Evolutionary conservation across 2,797 vertebrate species (phyloP).

Genomic region (Dendrocincla tyrannina): DNA sequence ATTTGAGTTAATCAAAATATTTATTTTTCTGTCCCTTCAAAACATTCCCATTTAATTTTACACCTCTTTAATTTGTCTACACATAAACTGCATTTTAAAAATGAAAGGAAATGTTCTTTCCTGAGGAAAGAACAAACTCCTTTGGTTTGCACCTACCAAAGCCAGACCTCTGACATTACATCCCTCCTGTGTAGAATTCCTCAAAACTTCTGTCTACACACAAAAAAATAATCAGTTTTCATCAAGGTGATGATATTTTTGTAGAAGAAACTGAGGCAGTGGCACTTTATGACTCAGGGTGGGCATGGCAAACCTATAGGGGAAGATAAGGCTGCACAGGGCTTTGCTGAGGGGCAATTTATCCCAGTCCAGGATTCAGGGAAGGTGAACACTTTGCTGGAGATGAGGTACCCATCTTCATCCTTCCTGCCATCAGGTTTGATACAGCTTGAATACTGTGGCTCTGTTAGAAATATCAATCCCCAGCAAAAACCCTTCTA

Average conservation of each 20-base stretch:
- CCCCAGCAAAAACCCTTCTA: not conserved
- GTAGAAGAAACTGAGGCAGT: not conserved
- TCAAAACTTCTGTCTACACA: not conserved
- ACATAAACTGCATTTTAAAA: slow-evolving; percentile 46
- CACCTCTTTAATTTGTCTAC: slow-evolving; percentile 26
- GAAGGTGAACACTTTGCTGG: not conserved
- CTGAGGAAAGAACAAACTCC: not conserved
- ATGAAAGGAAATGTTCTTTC: not conserved
- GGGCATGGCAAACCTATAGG: not conserved
- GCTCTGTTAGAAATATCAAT: not conserved
- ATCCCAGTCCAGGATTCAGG: not conserved
- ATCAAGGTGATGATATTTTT: not conserved
- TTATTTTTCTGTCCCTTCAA: slow-evolving; percentile 35
- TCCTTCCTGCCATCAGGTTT: not conserved
- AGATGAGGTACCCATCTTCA: not conserved
- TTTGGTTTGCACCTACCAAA: not conserved
- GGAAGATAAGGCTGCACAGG: not conserved
- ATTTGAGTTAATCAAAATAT: slow-evolving; percentile 55
- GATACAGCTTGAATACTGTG: not conserved
- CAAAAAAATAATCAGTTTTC: not conserved
- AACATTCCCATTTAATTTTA: slow-evolving; percentile 55
- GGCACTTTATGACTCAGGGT: not conserved
- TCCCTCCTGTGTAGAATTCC: not conserved
- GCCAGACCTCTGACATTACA: not conserved
- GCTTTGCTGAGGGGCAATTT: not conserved